Conservation (phyloP, 2,113 vertebrate genomes). For the Pelusios castaneus region DNA sequence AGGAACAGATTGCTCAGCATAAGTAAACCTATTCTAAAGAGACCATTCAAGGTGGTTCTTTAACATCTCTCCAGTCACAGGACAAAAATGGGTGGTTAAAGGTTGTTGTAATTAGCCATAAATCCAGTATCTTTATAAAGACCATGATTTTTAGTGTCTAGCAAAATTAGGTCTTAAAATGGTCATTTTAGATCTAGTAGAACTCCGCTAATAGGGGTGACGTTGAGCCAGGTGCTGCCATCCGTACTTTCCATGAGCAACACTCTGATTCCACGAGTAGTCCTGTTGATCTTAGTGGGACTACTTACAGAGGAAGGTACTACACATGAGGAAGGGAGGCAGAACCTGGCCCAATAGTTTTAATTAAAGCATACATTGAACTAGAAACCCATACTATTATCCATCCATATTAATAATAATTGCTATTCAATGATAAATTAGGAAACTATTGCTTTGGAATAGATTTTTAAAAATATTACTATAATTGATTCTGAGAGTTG, state of each 20-base stretch:
- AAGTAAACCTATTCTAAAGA: neutral
- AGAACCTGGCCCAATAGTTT: no score
- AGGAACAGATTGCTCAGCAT: neutral
- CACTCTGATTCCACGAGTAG: no score
- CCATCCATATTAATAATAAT: no score
- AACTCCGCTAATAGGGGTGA: neutral
- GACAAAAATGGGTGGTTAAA: neutral
- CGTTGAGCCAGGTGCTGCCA: neutral
- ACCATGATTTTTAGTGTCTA: neutral
- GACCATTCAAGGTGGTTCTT: neutral
- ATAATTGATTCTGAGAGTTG: no score
- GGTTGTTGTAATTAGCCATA: neutral
- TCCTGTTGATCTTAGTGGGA: no score
- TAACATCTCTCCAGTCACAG: neutral
- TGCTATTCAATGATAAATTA: no score
- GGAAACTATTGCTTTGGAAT: no score
- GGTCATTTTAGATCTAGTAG: neutral
- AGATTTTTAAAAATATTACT: no score
- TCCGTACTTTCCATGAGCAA: neutral
- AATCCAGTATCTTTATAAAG: neutral
- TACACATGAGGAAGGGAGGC: no score
- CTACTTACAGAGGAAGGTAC: no score
- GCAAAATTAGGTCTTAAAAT: neutral
- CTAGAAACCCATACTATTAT: no score
- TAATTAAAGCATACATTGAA: no score